Evolutionary conservation across 2,888 invertebrate species (phyloP).

Genomic region (Phaonia tiefii): DNA sequence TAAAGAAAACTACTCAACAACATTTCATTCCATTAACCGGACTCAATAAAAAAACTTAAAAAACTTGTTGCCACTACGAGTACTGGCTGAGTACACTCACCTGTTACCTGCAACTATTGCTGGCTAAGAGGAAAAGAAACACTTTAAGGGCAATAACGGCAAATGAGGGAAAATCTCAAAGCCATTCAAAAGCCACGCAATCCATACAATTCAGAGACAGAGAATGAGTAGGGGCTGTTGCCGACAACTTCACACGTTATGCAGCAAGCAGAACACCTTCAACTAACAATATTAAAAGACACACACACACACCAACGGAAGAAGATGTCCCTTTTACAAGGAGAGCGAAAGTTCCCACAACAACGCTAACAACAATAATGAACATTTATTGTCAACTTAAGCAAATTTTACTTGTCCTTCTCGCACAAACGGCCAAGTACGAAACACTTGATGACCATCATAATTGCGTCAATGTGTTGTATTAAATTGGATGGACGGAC

Average conservation of each 20-base stretch:
- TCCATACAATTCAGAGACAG: no score
- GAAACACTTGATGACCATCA: slow-evolving; percentile 60
- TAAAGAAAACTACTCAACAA: not conserved
- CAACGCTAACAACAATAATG: not conserved
- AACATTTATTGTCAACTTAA: not conserved
- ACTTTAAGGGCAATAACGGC: slow-evolving; percentile 17
- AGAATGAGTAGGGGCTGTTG: no score
- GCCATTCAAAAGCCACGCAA: not conserved
- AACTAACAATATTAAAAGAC: not conserved
- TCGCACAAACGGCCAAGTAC: not conserved
- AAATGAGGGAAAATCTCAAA: slow-evolving; percentile 25
- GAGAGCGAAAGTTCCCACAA: no score
- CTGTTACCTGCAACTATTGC: not conserved
- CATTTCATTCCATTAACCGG: no score
- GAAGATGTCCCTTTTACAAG: not conserved
- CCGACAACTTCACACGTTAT: slow-evolving; percentile 58
- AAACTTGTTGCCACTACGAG: no score
- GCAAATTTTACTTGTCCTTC: not conserved
- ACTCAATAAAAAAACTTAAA: no score
- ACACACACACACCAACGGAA: not conserved
- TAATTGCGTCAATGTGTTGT: slow-evolving; percentile 42
- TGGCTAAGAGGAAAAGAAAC: slow-evolving; percentile 13
- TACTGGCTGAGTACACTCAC: no score
- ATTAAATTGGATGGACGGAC: not conserved
- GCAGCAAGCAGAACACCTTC: slow-evolving; percentile 59